Base-by-base conservation (phyloP, 2,888 invertebrate genomes). In the Eupithecia subumbrata region DNA sequence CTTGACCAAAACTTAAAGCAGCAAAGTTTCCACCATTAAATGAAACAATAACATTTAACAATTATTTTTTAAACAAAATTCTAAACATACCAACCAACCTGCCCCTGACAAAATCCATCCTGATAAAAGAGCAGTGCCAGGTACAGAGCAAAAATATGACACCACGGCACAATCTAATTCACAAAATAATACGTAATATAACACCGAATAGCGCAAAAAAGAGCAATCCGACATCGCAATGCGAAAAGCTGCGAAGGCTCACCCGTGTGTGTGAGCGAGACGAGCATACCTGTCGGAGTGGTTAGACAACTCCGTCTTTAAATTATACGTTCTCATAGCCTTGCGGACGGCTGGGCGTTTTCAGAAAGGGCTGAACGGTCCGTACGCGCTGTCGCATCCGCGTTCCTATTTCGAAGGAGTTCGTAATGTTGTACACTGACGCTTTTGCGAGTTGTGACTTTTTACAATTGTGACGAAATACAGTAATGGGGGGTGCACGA, bases 321-420 rank as follows among this genome's bases (percentile, higher is more conserved):
- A 95, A 95, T 95, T 94, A 94, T 91, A 95, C 92, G 95, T 95
- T 95, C 95, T 95, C 95, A 95, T 94, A 94, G 95, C 94, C 94
- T 95, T 93, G 94, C 91, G 91, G 88, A 86, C 81, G 78, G 72
- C 73, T 82, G 80, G 81, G 80, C 78, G 81, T 80, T 85, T 78
- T 63, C 18, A 73, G 81, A 81, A 93, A 87, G 68, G 88, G 74
- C 87, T 14, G 75, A 90, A 81, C 75, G 74, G 34, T 48, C 67
- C 34, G 43, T 75, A 79, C 71, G 40, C 2, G 73, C 71, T 80
- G 76, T 18, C 74, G 76, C 74, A 88, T 82, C 87, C 81, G 83
- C 3, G 74, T 74, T 86, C 81, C 74, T 90, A 71, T 43, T 30
- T 7, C n/a, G 0, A n/a, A 8, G 22, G 0, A 64, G 40, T 81